Conservation (phyloP, 2,797 vertebrate species). For the Vespertilio murinus region DNA sequence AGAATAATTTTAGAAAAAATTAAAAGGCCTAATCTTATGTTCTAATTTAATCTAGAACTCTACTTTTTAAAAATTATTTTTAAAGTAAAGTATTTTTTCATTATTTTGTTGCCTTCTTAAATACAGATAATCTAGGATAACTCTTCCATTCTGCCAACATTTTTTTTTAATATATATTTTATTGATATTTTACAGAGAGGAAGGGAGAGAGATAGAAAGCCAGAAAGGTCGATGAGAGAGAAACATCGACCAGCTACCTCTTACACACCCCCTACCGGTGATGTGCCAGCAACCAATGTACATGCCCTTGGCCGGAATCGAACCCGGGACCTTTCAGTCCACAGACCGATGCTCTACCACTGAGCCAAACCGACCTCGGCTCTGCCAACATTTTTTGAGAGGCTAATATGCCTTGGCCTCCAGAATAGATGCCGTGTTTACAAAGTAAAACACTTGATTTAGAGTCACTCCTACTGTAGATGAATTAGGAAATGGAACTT, state of each 20-base stretch:
- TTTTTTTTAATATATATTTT: too few species aligned
- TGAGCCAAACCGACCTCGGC: too few species aligned
- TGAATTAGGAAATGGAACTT: neutral
- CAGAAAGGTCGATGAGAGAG: too few species aligned
- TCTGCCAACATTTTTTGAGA: neutral
- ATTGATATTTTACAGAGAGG: too few species aligned
- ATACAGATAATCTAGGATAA: neutral
- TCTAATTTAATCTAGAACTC: slow-evolving; percentile 25
- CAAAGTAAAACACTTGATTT: neutral
- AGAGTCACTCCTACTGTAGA: neutral
- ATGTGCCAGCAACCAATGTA: too few species aligned
- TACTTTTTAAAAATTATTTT: neutral
- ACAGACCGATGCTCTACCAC: too few species aligned
- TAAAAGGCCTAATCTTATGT: neutral
- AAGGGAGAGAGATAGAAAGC: too few species aligned
- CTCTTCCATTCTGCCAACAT: neutral
- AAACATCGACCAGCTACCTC: too few species aligned
- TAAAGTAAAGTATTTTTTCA: neutral
- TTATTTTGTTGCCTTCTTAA: neutral
- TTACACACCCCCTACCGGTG: too few species aligned
- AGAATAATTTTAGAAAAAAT: neutral
- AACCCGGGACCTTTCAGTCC: too few species aligned
- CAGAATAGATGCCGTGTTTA: neutral
- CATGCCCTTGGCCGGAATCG: too few species aligned
- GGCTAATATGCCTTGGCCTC: neutral